Evolutionary conservation across 2,797 vertebrate species (phyloP).

Genomic region (Sebastolobus alascanus): DNA sequence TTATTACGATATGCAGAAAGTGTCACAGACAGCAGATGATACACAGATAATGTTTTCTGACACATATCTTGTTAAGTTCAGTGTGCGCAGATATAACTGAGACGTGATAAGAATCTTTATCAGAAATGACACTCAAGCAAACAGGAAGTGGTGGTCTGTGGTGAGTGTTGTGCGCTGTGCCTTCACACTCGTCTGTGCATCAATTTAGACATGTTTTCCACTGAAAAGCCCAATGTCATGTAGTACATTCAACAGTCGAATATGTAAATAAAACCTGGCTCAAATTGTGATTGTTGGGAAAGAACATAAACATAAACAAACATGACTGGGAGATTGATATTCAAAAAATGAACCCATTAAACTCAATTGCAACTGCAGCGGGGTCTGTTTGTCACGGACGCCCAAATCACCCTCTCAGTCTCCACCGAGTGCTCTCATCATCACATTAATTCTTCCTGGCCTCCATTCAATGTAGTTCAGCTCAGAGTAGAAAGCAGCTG

Average conservation of each 20-base stretch:
- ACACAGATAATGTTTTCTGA: neutral
- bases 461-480: slow-evolving; percentile 46
- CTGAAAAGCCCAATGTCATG: neutral
- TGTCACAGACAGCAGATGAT: neutral
- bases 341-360: slow-evolving; percentile 34
- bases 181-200: slow-evolving; percentile 30
- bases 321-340: neutral
- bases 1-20: neutral
- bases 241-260: slow-evolving; percentile 11
- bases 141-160: slow-evolving; percentile 83
- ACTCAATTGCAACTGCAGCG: slow-evolving; percentile 13
- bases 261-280: neutral
- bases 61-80: neutral
- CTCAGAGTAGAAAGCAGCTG: slow-evolving; percentile 53
- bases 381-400: slow-evolving; percentile 34
- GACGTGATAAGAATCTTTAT: slow-evolving; percentile 66
- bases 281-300: slow-evolving; percentile 17
- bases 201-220: slow-evolving; percentile 29
- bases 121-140: slow-evolving; percentile 71
- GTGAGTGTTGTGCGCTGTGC: slow-evolving; percentile 39
- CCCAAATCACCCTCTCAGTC: slow-evolving; percentile 52
- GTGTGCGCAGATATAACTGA: neutral
- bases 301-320: slow-evolving; percentile 3
- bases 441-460: slow-evolving; percentile 59
- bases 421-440: slow-evolving; percentile 50